Conservation (phyloP, 2,113 vertebrate species). For the Pachycephala philippinensis region DNA sequence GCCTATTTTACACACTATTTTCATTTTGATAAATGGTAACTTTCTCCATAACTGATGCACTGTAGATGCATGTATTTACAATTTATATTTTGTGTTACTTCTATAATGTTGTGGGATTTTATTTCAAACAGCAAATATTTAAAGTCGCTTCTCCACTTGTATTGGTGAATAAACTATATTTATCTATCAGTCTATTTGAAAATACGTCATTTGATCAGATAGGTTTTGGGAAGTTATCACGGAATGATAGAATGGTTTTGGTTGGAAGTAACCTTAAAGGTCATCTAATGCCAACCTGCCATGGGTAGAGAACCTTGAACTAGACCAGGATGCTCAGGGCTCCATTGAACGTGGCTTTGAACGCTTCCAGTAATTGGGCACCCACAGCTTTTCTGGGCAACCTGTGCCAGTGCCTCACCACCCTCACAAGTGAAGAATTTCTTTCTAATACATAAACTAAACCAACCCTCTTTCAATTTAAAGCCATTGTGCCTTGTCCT, state of each 20-base stretch:
- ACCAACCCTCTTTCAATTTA: background rate
- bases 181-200: background rate
- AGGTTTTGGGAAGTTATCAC: background rate
- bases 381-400: background rate
- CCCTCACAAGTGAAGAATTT: background rate
- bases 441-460: background rate
- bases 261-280: background rate
- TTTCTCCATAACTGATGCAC: background rate
- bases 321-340: background rate
- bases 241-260: background rate
- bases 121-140: background rate
- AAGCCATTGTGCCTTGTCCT: background rate
- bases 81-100: background rate
- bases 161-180: background rate
- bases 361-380: rapidly evolving
- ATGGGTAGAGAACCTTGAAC: background rate
- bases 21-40: background rate
- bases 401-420: background rate
- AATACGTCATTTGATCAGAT: background rate
- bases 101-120: background rate
- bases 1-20: background rate
- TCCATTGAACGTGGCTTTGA: too few relatives aligned
- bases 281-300: background rate
- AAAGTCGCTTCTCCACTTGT: background rate
- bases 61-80: background rate